These are phyloP conservation scores for Cotesia typhae DNA, from an alignment of 1,140 invertebrate genomes.

Conservation along the genomic window DNA sequence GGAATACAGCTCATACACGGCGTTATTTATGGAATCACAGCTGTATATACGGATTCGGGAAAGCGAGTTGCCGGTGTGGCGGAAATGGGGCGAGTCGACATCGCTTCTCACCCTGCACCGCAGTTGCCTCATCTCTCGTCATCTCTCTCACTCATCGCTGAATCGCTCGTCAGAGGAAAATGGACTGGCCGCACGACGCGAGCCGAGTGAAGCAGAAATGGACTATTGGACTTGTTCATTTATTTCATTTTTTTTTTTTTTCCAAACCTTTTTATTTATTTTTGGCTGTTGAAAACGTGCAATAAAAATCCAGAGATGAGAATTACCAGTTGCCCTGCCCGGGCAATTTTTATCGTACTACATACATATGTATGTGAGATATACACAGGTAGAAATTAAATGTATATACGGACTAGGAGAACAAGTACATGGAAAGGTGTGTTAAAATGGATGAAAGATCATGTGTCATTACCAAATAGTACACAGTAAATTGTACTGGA, in stretches of 20 bases:
- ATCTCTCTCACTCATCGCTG: background rate
- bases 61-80: slow-evolving; percentile 37
- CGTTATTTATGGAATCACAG: slow-evolving; percentile 63
- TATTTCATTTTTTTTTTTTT: slow-evolving; percentile 1
- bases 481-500: background rate
- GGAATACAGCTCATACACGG: slow-evolving; percentile 33
- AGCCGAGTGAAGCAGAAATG: slow-evolving; percentile 9
- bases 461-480: slow-evolving; percentile 20
- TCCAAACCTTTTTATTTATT: too few relatives aligned
- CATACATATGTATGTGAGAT: background rate
- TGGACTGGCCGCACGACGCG: slow-evolving; percentile 14
- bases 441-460: slow-evolving; percentile 16
- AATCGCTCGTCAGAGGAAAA: slow-evolving; percentile 15
- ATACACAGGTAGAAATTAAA: too few relatives aligned
- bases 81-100: slow-evolving; percentile 38
- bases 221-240: slow-evolving; percentile 22
- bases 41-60: slow-evolving; percentile 47
- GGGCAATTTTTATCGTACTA: slow-evolving; percentile 9
- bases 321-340: slow-evolving; percentile 14
- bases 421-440: background rate
- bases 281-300: background rate
- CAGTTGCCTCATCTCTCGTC: background rate
- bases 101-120: slow-evolving; percentile 11
- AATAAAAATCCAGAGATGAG: slow-evolving; percentile 24
- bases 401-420: background rate